These are phyloP conservation scores for Linyphia triangularis DNA, from an alignment of 2,888 invertebrate species.

Conservation along the genomic window DNA sequence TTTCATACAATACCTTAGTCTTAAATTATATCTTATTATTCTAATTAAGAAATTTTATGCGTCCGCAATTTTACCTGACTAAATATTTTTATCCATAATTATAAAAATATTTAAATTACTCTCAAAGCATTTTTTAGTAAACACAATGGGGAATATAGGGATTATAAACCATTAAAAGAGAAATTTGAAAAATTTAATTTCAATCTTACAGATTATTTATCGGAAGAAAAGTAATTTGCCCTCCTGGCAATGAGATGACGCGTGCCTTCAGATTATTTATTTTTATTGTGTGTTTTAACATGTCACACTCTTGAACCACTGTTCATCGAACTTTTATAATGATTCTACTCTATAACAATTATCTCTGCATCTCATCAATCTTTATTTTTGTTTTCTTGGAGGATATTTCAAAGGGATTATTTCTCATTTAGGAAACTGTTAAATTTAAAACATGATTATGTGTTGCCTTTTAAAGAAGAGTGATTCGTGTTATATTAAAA, in stretches of 20 bases:
- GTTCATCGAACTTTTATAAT: conserved; percentile 33
- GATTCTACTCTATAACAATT: conserved; percentile 42
- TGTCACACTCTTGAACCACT: conserved; percentile 11
- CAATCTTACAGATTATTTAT: neutral
- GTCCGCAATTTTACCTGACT: too few relatives aligned
- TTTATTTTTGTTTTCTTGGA: conserved; percentile 37
- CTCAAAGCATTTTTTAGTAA: neutral
- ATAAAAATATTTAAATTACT: neutral
- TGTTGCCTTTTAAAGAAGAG: neutral
- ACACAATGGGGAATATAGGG: neutral
- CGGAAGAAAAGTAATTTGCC: neutral
- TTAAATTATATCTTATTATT: too few relatives aligned
- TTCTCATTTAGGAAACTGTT: neutral
- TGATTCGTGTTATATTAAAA: neutral
- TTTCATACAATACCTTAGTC: too few relatives aligned
- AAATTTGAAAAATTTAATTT: neutral
- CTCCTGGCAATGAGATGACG: neutral
- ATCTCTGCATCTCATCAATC: conserved; percentile 21
- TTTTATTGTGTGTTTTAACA: conserved; percentile 23
- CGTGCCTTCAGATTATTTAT: conserved; percentile 35
- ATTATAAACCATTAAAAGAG: neutral
- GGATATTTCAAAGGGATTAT: neutral
- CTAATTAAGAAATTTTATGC: too few relatives aligned
- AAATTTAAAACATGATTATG: neutral
- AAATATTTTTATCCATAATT: neutral